Base-by-base conservation (phyloP, 2,888 invertebrate genomes). In the Tetragonisca angustula region DNA sequence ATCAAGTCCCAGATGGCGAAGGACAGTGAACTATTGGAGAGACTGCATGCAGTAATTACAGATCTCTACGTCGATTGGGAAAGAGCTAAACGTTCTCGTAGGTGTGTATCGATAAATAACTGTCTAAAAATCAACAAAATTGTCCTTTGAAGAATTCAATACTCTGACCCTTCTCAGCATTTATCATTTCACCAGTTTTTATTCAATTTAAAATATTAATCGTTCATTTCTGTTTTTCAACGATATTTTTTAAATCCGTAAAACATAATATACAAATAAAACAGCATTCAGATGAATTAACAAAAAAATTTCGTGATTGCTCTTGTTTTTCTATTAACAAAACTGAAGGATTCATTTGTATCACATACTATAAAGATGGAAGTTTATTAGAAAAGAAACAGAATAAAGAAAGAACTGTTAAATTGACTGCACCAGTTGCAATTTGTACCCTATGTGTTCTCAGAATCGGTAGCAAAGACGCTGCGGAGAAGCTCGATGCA, bases 41-140 rank as follows among this genome's bases (percentile, higher is more conserved):
- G 93, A 68, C 86, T 94, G 54, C 88, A 94, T 17, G 92, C 89
- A 11, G 87, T 91, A 4, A 86, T 94, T 9, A 92, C 91, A 0
- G 94, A 94, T 79, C 89, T 94, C 24, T 94, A 94, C 67, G 93
- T 94, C 11, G 94, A 94, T 72, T 94, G 94, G 94, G 93, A 94
- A 83, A 92, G 93, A 65, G 92, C 94, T 1, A 93, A 92, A 81
- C 92, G 92, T 67, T 91, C 92, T 64, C 92, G 91, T 79, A 94
- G 94, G 94, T 94, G 87, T 19, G 27, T 21, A n/a, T 65, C 43
- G 43, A 21, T 68, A 67, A 64, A 76, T 50, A 59, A 50, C 9
- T 36, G 43, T 43, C 62, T 32, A 19, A 64, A 49, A 64, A 49
- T 77, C 27, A 5, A 77, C 54, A 54, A 71, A 80, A 36, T 70